Evolutionary conservation across 2,113 vertebrate genomes (phyloP).

Genomic region (Entomyzon cyanotis): DNA sequence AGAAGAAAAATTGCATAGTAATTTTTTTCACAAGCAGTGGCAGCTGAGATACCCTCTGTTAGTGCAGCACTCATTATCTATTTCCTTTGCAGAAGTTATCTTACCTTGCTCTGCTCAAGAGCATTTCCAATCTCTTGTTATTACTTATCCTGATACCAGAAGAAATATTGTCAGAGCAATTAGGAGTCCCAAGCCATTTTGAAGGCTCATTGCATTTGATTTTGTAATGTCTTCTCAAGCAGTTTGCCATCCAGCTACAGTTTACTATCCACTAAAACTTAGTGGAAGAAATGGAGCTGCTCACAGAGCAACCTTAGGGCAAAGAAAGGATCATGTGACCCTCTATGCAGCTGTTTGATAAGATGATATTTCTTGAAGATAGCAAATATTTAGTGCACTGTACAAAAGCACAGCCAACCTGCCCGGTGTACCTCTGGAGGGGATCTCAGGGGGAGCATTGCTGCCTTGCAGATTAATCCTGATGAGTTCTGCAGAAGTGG

Average conservation of each 20-base stretch:
- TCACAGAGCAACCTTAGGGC: background rate
- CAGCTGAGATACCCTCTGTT: background rate
- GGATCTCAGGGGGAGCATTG: background rate
- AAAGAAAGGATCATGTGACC: background rate
- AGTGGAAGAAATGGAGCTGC: background rate
- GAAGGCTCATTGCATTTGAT: slow-evolving; percentile 10
- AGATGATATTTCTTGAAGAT: background rate
- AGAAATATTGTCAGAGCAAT: background rate
- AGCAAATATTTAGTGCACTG: background rate
- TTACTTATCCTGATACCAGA: background rate
- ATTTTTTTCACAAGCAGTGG: background rate
- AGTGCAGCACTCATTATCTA: background rate
- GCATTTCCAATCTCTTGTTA: slow-evolving; percentile 4
- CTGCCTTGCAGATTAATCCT: background rate
- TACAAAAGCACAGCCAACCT: background rate
- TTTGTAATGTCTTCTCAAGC: background rate
- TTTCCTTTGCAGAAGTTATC: background rate
- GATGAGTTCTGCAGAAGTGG: background rate
- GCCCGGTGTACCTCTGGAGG: background rate
- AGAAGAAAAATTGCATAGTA: background rate
- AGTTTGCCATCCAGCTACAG: background rate
- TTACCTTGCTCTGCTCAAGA: slow-evolving; percentile 8
- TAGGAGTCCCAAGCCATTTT: background rate
- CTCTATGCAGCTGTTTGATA: background rate
- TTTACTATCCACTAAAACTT: background rate